A percentile compares a stretch with the other conserved stretches of the same genome.
phyloP scores from a whole-genome alignment of 2,113 vertebrate species.

The Megaleporinus macrocephalus region DNA sequence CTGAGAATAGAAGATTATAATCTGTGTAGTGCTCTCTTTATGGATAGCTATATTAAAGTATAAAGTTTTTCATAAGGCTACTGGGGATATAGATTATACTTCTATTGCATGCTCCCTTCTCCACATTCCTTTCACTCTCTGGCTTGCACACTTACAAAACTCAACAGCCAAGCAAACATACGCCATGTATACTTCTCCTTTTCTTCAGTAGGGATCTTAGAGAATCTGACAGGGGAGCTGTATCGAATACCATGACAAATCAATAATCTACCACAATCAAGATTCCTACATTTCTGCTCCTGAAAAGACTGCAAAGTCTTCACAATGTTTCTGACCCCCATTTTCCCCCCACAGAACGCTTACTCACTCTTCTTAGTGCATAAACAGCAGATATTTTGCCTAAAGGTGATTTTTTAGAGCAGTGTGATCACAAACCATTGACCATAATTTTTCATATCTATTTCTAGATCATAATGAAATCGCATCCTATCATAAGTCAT shows the following conservation, averaged over 20 bases:
- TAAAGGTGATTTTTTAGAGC: too few relatives aligned
- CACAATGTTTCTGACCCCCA: too few relatives aligned
- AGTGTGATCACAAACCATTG: too few relatives aligned
- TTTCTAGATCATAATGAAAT: too few relatives aligned
- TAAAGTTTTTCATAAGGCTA: constrained; percentile 13
- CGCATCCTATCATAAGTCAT: too few relatives aligned
- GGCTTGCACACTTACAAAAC: neutral
- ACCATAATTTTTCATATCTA: too few relatives aligned
- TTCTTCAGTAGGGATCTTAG: neutral
- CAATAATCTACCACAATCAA: neutral
- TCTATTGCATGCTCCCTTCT: neutral
- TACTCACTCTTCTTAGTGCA: too few relatives aligned
- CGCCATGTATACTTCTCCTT: neutral
- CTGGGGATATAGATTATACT: constrained; percentile 9
- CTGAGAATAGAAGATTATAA: neutral
- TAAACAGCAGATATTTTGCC: too few relatives aligned
- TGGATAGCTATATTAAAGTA: constrained; percentile 35
- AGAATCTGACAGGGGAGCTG: neutral
- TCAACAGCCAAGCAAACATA: neutral
- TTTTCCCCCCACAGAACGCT: too few relatives aligned
- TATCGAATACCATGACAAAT: neutral
- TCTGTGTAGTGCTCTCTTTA: constrained; percentile 23
- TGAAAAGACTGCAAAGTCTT: too few relatives aligned
- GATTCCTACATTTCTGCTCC: too few relatives aligned
- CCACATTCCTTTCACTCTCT: neutral